Percentiles rank a stretch among this genome's conserved stretches.
Conservation (phyloP, 2,113 vertebrate species). For the Suncus etruscus region DNA sequence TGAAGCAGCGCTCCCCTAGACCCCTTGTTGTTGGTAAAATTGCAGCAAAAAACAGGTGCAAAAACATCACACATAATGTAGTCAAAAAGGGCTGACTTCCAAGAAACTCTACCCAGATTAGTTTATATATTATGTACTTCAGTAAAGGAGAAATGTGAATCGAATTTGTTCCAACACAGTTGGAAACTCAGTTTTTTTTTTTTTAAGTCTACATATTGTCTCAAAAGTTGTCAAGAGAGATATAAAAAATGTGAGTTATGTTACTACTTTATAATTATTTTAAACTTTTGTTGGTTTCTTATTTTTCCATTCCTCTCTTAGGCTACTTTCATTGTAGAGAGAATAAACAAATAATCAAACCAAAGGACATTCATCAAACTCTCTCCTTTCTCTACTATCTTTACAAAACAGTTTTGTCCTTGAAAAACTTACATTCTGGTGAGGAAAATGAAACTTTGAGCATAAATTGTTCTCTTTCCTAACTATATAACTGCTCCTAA, state of each 20-base stretch:
- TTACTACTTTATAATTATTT: constrained; percentile 55
- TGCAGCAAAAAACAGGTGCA: constrained; percentile 79
- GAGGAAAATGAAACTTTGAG: neutral
- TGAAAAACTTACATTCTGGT: constrained; percentile 48
- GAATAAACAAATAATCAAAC: constrained; percentile 33
- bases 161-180: constrained; percentile 66
- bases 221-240: constrained; percentile 48
- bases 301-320: constrained; percentile 11
- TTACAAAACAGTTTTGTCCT: constrained; percentile 22
- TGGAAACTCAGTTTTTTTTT: constrained; percentile 42
- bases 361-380: neutral
- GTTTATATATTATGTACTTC: constrained; percentile 52
- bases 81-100: constrained; percentile 72
- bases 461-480: neutral
- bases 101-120: constrained; percentile 59
- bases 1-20: constrained; percentile 58
- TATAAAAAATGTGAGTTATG: constrained; percentile 45
- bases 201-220: constrained; percentile 42
- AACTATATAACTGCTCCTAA: constrained; percentile 21
- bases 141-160: constrained; percentile 53
- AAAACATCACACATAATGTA: constrained; percentile 64
- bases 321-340: constrained; percentile 32
- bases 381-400: neutral
- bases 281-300: constrained; percentile 24
- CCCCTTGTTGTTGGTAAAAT: constrained; percentile 74